A percentile compares a stretch with the other conserved stretches of the same genome.
Evolutionary conservation across 2,888 invertebrate genomes (phyloP).

Genomic region (Iphiclides podalirius): DNA sequence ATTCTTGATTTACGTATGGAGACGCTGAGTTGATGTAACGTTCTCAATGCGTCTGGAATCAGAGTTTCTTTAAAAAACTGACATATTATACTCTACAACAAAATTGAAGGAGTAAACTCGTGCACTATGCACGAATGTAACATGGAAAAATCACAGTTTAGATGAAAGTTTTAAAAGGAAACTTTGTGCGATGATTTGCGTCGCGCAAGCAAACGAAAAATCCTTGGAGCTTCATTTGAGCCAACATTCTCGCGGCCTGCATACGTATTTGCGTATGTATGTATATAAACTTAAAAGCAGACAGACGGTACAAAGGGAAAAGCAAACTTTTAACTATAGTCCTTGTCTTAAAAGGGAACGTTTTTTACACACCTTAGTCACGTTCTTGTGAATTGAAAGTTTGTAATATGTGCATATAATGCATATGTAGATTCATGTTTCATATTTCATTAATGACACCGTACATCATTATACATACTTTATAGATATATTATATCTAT

Average conservation of each 20-base stretch:
- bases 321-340: slow-evolving; percentile 1
- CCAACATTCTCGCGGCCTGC: background rate
- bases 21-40: too few species aligned
- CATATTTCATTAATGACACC: too few species aligned
- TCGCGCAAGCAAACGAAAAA: background rate
- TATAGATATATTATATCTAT: too few species aligned
- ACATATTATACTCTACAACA: too few species aligned
- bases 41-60: too few species aligned
- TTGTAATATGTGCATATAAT: too few species aligned
- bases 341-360: background rate
- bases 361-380: background rate
- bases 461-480: too few species aligned
- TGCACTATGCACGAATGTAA: too few species aligned
- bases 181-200: background rate
- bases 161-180: background rate
- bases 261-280: background rate
- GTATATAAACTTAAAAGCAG: background rate
- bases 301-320: slow-evolving; percentile 2
- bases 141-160: background rate
- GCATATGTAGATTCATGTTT: too few species aligned
- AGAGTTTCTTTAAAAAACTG: too few species aligned
- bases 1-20: too few species aligned
- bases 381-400: background rate
- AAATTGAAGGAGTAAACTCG: too few species aligned
- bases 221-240: slow-evolving; percentile 1